These are phyloP conservation scores for Melanaphis sacchari DNA, from an alignment of 1,140 invertebrate genomes.

Conservation along the genomic window DNA sequence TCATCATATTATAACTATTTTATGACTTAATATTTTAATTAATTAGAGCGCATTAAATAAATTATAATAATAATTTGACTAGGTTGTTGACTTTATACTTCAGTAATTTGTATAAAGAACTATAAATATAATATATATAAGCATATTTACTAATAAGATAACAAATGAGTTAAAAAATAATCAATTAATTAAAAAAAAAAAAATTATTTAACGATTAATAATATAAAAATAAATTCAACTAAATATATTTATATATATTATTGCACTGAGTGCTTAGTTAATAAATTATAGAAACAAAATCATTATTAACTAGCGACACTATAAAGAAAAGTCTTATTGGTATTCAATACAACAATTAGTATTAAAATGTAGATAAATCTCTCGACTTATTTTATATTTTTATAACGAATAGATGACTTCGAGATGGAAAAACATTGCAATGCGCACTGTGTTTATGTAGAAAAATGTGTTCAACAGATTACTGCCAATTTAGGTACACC, in stretches of 20 bases:
- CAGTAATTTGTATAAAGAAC: background rate
- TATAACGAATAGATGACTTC: no score
- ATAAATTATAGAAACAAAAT: background rate
- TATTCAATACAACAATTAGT: no score
- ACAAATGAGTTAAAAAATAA: background rate
- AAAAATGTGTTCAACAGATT: no score
- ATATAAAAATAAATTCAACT: no score
- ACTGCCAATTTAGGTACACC: no score
- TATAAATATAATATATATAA: background rate
- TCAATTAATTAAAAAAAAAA: background rate
- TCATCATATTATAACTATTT: slow-evolving; percentile 10
- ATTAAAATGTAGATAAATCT: no score
- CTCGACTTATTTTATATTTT: no score
- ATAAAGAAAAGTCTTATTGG: no score
- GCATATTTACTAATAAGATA: background rate
- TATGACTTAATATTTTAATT: slow-evolving; percentile 26
- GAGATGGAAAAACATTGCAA: no score
- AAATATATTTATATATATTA: no score
- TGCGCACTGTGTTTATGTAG: no score
- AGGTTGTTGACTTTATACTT: slow-evolving; percentile 2
- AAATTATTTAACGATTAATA: background rate
- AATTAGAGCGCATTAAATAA: slow-evolving; percentile 31
- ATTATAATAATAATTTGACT: slow-evolving; percentile 20
- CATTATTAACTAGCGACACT: background rate
- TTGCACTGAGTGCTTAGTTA: background rate